Evolutionary conservation across 2,888 invertebrate genomes (phyloP).

Genomic region (Meiosimyza decipiens): DNA sequence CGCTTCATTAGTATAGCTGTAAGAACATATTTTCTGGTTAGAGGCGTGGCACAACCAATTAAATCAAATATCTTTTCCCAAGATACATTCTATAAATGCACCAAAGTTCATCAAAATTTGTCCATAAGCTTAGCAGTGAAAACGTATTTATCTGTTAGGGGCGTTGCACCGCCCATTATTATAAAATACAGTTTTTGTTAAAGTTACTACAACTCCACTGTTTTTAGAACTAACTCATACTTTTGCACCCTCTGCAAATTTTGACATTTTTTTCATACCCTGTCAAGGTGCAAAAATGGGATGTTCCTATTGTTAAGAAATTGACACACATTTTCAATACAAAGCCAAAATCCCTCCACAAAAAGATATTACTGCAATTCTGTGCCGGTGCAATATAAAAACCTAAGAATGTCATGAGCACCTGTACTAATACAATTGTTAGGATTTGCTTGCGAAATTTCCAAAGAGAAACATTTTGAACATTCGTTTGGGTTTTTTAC

Average conservation of each 20-base stretch:
- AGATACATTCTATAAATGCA: too few species aligned
- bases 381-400: neutral
- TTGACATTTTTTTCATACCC: neutral
- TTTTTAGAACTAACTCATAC: neutral
- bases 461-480: neutral
- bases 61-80: too few species aligned
- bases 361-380: constrained; percentile 13
- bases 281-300: constrained; percentile 63
- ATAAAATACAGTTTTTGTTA: constrained; percentile 29
- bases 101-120: too few species aligned
- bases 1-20: too few species aligned
- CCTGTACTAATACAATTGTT: constrained; percentile 52
- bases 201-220: constrained; percentile 30
- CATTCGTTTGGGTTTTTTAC: neutral
- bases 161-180: too few species aligned
- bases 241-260: neutral
- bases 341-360: constrained; percentile 7
- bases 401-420: constrained; percentile 43
- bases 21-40: too few species aligned
- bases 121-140: too few species aligned
- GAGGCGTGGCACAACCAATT: too few species aligned
- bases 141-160: too few species aligned
- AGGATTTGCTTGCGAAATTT: constrained; percentile 22
- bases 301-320: constrained; percentile 40
- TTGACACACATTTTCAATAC: constrained; percentile 48